Conservation (phyloP, 2,888 invertebrate genomes). For the Autographa pulchrina region DNA sequence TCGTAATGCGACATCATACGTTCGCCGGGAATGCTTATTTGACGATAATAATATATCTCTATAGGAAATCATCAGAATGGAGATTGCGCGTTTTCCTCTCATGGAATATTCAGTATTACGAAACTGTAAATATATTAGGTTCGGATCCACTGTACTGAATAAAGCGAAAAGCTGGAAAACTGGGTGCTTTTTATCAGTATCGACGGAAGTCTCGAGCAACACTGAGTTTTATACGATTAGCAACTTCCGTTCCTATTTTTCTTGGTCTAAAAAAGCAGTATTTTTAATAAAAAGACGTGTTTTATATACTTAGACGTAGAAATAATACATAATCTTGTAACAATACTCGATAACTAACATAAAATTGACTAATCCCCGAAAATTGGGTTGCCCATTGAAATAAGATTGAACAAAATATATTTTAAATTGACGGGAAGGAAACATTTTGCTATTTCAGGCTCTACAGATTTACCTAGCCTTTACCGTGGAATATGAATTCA, state of each 20-base stretch:
- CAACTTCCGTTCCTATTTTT: not conserved
- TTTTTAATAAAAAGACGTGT: too few relatives aligned
- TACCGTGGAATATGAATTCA: not conserved
- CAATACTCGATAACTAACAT: too few relatives aligned
- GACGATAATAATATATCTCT: slow-evolving; percentile 24
- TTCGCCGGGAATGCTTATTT: slow-evolving; percentile 12
- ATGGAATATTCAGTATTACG: slow-evolving; percentile 21
- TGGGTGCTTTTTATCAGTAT: slow-evolving; percentile 20
- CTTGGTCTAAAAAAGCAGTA: not conserved
- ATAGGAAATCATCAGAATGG: slow-evolving; percentile 25
- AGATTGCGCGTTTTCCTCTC: slow-evolving; percentile 29
- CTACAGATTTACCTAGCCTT: slow-evolving; percentile 13
- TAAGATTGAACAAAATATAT: slow-evolving; percentile 15
- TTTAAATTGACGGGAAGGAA: slow-evolving; percentile 12
- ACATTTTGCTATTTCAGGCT: slow-evolving; percentile 20
- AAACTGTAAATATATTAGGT: slow-evolving; percentile 10
- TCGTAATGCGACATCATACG: slow-evolving; percentile 21
- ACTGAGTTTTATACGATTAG: slow-evolving; percentile 5
- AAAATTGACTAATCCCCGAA: too few relatives aligned
- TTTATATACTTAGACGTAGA: too few relatives aligned
- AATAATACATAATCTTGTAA: too few relatives aligned
- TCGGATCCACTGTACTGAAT: slow-evolving; percentile 11
- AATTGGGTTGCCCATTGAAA: not conserved
- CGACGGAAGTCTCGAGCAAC: slow-evolving; percentile 12
- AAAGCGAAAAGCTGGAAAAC: slow-evolving; percentile 19